These are phyloP conservation scores for Ophioninae sp. DNA, from an alignment of 2,888 invertebrate species.

Conservation along the genomic window DNA sequence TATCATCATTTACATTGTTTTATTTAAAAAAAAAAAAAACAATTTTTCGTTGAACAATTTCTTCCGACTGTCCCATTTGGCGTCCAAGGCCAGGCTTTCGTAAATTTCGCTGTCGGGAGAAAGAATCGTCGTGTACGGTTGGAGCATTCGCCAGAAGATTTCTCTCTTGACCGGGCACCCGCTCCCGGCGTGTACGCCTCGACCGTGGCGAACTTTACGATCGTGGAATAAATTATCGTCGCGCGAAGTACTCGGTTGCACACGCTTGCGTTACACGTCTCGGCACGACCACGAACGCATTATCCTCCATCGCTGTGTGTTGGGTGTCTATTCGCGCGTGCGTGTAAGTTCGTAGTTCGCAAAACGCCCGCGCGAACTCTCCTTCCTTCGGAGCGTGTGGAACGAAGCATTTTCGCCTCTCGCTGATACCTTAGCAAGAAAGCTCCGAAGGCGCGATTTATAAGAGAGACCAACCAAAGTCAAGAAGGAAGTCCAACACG, in stretches of 20 bases:
- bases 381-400: conserved; percentile 33
- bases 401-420: background rate
- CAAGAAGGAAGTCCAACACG: background rate
- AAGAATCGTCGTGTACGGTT: background rate
- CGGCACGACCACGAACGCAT: background rate
- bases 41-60: conserved; percentile 35
- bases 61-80: conserved; percentile 9
- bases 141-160: background rate
- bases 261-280: conserved; percentile 54
- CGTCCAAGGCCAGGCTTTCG: background rate
- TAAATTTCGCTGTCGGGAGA: background rate
- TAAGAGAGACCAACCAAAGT: conserved; percentile 33
- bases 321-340: conserved; percentile 33
- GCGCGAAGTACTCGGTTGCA: conserved; percentile 55
- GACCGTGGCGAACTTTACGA: conserved; percentile 69
- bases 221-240: conserved; percentile 73
- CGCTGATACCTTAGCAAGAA: conserved; percentile 13
- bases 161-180: conserved; percentile 16
- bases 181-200: conserved; percentile 29
- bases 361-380: conserved; percentile 50
- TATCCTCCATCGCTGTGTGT: background rate
- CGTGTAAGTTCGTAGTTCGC: conserved; percentile 23
- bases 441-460: conserved; percentile 47
- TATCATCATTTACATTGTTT: no score
- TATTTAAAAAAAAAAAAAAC: conserved; percentile 3